Conservation (phyloP, 2,888 invertebrate genomes). For the Pocota personata region DNA sequence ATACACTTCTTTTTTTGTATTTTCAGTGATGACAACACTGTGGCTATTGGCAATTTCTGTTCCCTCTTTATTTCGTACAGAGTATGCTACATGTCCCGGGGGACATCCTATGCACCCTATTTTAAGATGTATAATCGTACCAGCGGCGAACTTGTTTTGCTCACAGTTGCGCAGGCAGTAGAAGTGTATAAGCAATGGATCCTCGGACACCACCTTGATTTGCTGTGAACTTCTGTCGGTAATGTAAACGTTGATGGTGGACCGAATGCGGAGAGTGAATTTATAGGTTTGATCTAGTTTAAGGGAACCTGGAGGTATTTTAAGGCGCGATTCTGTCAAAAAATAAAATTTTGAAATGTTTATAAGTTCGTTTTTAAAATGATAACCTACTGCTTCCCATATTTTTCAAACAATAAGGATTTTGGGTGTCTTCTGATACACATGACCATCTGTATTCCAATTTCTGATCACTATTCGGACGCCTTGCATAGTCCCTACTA, state of each 20-base stretch:
- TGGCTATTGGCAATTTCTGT: neutral
- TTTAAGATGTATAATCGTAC: slow-evolving; percentile 70
- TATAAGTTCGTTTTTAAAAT: no score
- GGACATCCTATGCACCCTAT: slow-evolving; percentile 62
- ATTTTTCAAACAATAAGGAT: slow-evolving; percentile 36
- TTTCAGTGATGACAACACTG: slow-evolving; percentile 47
- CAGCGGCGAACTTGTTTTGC: slow-evolving; percentile 52
- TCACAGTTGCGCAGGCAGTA: slow-evolving; percentile 75
- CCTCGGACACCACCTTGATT: slow-evolving; percentile 39
- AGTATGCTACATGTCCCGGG: neutral
- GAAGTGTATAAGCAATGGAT: slow-evolving; percentile 63
- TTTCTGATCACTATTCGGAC: slow-evolving; percentile 50
- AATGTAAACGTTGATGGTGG: slow-evolving; percentile 69
- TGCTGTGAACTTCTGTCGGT: slow-evolving; percentile 49
- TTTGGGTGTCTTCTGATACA: slow-evolving; percentile 60
- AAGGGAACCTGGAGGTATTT: slow-evolving; percentile 29
- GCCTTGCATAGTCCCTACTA: slow-evolving; percentile 75
- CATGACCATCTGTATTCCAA: slow-evolving; percentile 75
- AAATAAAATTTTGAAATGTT: neutral
- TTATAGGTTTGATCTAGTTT: slow-evolving; percentile 51
- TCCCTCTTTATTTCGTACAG: slow-evolving; percentile 32
- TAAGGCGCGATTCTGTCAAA: slow-evolving; percentile 3
- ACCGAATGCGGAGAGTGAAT: slow-evolving; percentile 59
- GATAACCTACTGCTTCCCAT: slow-evolving; percentile 62
- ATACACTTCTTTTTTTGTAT: neutral